Evolutionary conservation across 2,113 vertebrate genomes (phyloP).

Genomic region (Bos indicus): DNA sequence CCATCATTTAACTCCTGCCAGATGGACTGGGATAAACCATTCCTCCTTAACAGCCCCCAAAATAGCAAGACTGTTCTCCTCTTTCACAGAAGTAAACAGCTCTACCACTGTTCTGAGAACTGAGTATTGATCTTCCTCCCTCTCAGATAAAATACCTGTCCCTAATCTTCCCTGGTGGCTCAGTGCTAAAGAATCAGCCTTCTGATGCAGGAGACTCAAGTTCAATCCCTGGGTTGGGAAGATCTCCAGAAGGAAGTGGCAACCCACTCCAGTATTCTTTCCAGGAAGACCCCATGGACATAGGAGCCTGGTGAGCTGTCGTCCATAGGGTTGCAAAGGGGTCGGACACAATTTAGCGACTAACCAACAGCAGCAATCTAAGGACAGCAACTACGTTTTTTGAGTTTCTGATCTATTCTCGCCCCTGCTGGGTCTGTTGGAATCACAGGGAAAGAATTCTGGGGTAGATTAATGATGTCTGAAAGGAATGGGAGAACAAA

Average conservation of each 20-base stretch:
- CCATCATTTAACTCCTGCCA: not conserved
- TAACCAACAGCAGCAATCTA: not conserved
- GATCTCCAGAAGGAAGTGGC: not conserved
- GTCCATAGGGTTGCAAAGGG: not conserved
- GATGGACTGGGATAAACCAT: not conserved
- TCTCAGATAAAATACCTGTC: not conserved
- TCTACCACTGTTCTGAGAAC: not conserved
- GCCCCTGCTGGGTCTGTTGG: not conserved
- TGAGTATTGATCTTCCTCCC: not conserved
- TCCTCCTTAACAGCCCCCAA: not conserved
- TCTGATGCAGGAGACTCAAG: not conserved
- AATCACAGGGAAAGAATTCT: not conserved
- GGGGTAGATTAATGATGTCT: not conserved
- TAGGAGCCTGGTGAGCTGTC: not conserved
- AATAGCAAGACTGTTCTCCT: not conserved
- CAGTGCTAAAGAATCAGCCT: not conserved
- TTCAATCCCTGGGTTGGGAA: not conserved
- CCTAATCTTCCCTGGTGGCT: not conserved
- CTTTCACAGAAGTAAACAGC: not conserved
- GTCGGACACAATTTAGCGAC: accelerated
- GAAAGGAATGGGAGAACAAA: not conserved
- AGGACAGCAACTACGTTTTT: not conserved
- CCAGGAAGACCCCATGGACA: not conserved
- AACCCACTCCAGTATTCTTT: not conserved
- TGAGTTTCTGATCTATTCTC: not conserved